Base-by-base conservation (phyloP, 2,797 vertebrate species). In the Lithobates sylvaticus region DNA sequence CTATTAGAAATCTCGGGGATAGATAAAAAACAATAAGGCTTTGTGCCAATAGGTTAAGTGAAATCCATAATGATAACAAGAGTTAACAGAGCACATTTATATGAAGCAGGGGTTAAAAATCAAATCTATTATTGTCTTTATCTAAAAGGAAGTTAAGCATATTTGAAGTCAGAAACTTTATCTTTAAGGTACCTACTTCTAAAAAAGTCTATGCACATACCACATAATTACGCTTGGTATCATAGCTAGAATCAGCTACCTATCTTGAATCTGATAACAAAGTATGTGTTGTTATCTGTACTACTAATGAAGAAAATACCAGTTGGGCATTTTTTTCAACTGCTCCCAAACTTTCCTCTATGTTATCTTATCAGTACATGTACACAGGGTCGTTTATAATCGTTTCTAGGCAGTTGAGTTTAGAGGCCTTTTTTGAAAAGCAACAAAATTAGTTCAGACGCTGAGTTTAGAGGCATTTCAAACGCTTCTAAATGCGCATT, bases 21-120 rank as follows among this genome's bases (percentile, higher is more conserved):
- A 67, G 65, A 72, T 74, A 81, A 4, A 71, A 84, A 73, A 2
- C 3, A 54, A 84, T 47, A 84, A 32, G 50, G 42, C 5, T 16
- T 68, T 16, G 9, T 44, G 79, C 78, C 34, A 85, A 84, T 65
- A 85, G 88, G 84, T 64, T 78, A 50, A 0, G 1, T 67, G 87
- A 76, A 78, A 18, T 70, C 65, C 13, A 34, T 72, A 71, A 82
- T 78, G 15, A 1, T 5, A 47, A 89, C 9, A 39, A 1, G 50
- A 18, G 50, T 61, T 42, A 42, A 6, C 10, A 50, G 68, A 27
- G 12, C 5, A 81, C 26, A 81, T 32, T 21, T 70, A 42, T 12
- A 29, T 36, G 27, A 47, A 77, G 3, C 21, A 61, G 54, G 54
- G 54, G 54, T 61, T 61, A 61, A 61, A 50, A 16, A 18, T 54